Evolutionary conservation across 2,888 invertebrate species (phyloP).

Genomic region (Trachelus stipa): DNA sequence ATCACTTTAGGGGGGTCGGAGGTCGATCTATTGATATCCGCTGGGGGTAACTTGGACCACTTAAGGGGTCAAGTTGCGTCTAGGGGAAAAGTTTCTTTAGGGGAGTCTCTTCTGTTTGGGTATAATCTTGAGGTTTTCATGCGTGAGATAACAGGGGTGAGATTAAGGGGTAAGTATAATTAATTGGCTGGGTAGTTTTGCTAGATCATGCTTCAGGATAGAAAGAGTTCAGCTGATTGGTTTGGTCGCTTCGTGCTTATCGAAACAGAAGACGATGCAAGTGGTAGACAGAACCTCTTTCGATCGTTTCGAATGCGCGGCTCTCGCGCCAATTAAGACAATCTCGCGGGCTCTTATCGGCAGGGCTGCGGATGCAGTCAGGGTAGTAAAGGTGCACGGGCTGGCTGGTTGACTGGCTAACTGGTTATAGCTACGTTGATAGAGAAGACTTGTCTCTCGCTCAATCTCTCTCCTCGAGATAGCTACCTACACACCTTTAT

Average conservation of each 20-base stretch:
- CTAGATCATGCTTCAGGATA: background rate
- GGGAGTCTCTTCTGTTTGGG: background rate
- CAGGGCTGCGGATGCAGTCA: conserved; percentile 36
- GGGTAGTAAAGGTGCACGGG: conserved; percentile 24
- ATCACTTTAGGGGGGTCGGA: background rate
- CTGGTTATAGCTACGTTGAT: background rate
- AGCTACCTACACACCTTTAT: background rate
- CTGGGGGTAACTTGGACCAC: background rate
- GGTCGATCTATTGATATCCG: background rate
- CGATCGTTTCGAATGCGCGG: conserved; percentile 9
- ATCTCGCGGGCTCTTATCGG: conserved; percentile 55
- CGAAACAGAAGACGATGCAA: background rate
- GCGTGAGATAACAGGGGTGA: background rate
- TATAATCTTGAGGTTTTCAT: background rate
- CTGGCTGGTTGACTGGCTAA: background rate
- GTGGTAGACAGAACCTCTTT: background rate
- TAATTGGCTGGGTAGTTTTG: background rate
- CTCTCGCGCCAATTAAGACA: conserved; percentile 57
- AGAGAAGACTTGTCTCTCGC: background rate
- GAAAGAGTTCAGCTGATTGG: background rate
- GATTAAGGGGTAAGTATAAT: background rate
- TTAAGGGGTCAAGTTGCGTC: background rate
- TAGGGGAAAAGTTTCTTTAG: background rate
- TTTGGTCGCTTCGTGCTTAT: background rate
- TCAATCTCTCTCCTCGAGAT: background rate